Conservation (phyloP, 1,140 invertebrate genomes). For the Drosophila lini region DNA sequence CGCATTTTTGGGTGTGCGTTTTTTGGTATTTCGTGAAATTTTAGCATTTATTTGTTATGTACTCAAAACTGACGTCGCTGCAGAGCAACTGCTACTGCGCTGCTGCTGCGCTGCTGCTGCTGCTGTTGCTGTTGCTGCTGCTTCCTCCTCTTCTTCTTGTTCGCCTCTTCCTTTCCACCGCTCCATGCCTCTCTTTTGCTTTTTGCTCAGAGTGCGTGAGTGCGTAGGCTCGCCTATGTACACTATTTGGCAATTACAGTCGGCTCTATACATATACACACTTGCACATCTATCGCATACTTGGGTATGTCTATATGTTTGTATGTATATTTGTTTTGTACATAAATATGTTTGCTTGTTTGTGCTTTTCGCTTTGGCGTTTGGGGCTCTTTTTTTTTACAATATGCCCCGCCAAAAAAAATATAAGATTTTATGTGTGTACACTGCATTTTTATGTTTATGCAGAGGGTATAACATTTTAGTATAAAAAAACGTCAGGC, state of each 20-base stretch:
- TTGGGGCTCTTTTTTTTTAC: slow-evolving; percentile 14
- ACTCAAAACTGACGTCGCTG: slow-evolving; percentile 60
- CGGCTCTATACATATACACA: slow-evolving; percentile 39
- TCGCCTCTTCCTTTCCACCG: not conserved
- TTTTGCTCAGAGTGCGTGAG: slow-evolving; percentile 34
- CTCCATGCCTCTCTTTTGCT: slow-evolving; percentile 1
- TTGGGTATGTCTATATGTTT: slow-evolving; percentile 35
- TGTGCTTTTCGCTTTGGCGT: slow-evolving; percentile 37
- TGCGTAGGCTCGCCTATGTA: slow-evolving; percentile 76
- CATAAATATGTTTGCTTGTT: slow-evolving; percentile 36
- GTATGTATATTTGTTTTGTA: slow-evolving; percentile 40
- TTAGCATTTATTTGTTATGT: slow-evolving; percentile 83
- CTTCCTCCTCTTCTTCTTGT: slow-evolving; percentile 1
- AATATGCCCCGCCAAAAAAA: slow-evolving; percentile 42
- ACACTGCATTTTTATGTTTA: slow-evolving; percentile 73
- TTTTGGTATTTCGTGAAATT: slow-evolving; percentile 75
- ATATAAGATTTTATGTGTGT: slow-evolving; percentile 52
- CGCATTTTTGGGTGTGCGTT: slow-evolving; percentile 73
- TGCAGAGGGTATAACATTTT: slow-evolving; percentile 14
- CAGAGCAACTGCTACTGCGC: slow-evolving; percentile 35
- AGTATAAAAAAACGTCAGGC: not conserved
- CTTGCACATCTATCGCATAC: slow-evolving; percentile 37
- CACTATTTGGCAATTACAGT: slow-evolving; percentile 81
- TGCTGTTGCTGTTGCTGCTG: slow-evolving; percentile 39
- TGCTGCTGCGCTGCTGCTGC: slow-evolving; percentile 29